Percentiles rank a stretch among this genome's conserved stretches.
These are phyloP conservation scores for Coracopsis vasa DNA, from an alignment of 2,113 vertebrate species.

Conservation along the genomic window DNA sequence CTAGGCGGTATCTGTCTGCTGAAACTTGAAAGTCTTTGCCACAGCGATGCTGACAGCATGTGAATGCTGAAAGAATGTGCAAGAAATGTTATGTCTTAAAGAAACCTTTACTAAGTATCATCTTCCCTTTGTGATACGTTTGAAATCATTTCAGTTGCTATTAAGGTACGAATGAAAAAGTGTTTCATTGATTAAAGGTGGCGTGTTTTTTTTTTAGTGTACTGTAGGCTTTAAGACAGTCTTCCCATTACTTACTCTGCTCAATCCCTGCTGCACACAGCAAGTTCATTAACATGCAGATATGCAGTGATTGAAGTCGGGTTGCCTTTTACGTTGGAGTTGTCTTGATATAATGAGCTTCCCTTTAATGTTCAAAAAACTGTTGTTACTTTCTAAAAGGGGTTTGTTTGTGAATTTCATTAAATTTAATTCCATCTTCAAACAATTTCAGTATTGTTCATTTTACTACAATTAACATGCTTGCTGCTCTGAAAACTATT, in stretches of 20 bases:
- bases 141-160: slow-evolving; percentile 77
- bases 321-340: slow-evolving; percentile 78
- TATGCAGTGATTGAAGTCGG: slow-evolving; percentile 82
- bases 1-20: slow-evolving; percentile 79
- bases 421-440: slow-evolving; percentile 81
- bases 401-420: slow-evolving; percentile 84
- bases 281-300: slow-evolving; percentile 85
- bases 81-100: slow-evolving; percentile 77
- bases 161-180: slow-evolving; percentile 75
- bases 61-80: slow-evolving; percentile 77
- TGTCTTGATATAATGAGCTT: slow-evolving; percentile 84
- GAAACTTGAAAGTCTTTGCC: slow-evolving; percentile 80
- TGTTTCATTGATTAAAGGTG: slow-evolving; percentile 80
- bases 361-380: slow-evolving; percentile 83
- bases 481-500: slow-evolving; percentile 69
- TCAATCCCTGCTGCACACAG: slow-evolving; percentile 71
- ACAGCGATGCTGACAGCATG: slow-evolving; percentile 76
- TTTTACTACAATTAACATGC: slow-evolving; percentile 79
- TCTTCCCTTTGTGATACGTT: slow-evolving; percentile 79
- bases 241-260: slow-evolving; percentile 61
- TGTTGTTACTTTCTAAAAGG: slow-evolving; percentile 84
- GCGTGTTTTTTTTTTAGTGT: slow-evolving; percentile 43
- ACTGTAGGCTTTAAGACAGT: slow-evolving; percentile 68
- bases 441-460: slow-evolving; percentile 80
- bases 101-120: slow-evolving; percentile 77